Base-by-base conservation (phyloP, 2,113 vertebrate genomes). In the Zapornia atra region DNA sequence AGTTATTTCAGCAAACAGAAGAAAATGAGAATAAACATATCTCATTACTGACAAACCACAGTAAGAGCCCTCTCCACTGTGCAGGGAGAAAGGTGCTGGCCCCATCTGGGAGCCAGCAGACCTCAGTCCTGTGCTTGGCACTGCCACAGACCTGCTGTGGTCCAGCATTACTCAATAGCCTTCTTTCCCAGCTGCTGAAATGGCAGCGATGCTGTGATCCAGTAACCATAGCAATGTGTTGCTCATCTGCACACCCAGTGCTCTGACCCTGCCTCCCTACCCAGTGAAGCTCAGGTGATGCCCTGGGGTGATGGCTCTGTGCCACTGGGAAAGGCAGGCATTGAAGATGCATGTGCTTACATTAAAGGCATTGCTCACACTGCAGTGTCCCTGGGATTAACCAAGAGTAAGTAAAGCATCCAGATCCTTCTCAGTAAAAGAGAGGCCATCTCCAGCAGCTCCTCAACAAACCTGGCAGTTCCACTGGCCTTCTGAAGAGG, bases 1-100 rank as follows among this genome's bases (percentile, higher is more conserved):
- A 94, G 61, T 82, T 42, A 87, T 75, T 92, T 81, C 82, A 53
- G 69, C 56, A 96, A 82, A 90, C 86, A 83, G 63, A 77, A 36
- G 40, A 92, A 84, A 97, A 89, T 54, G 42, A 92, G 59, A 60
- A 70, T 68, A 94, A 92, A 66, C 46, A 68, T 0, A 0, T 75
- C 57, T 88, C 60, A 68, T 66, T 75, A 82, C 26, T 79, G 79
- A 87, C n/a, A 88, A 79, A 33, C 11, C 36, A 70, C 50, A 91
- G 59, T 6, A 57, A 57, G 24, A 75, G 33, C 64, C 68, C 21
- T 7, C 31, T 80, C 33, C 31, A 12, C 20, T 29, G 24, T 0
- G 0, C 69, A 64, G 40, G 90, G 8, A 76, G 42, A 36, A 83
- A 78, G 77, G 75, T 2, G 2, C 51, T 82, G 82, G 15, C 26